Conservation (phyloP, 2,888 invertebrate genomes). For the Palloptera scutellata region DNA sequence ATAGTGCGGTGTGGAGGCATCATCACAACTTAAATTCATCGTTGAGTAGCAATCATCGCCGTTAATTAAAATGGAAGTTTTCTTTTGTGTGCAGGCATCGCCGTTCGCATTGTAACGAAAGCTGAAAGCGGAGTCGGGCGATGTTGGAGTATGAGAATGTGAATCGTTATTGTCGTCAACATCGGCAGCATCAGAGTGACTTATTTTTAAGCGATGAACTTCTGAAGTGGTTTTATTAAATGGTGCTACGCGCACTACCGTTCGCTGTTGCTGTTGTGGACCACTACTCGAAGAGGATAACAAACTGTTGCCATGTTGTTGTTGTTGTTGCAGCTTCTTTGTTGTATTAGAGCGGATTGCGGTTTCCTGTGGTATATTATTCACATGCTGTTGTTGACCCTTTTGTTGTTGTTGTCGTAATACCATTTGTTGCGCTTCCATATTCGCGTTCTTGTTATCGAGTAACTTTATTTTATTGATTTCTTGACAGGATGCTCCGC, state of each 20-base stretch:
- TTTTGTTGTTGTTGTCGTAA: slow-evolving; percentile 9
- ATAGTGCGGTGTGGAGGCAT: slow-evolving; percentile 70
- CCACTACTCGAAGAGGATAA: slow-evolving; percentile 14
- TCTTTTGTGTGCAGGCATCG: slow-evolving; percentile 64
- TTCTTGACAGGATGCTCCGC: slow-evolving; percentile 37
- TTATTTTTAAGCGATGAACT: slow-evolving; percentile 68
- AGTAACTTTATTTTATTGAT: slow-evolving; percentile 33
- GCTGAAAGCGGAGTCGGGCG: slow-evolving; percentile 22
- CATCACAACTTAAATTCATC: slow-evolving; percentile 72
- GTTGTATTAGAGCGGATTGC: slow-evolving; percentile 25
- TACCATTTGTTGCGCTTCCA: slow-evolving; percentile 26
- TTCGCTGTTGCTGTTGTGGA: slow-evolving; percentile 53
- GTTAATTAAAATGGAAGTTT: slow-evolving; percentile 77
- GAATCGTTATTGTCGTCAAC: slow-evolving; percentile 34
- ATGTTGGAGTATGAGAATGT: slow-evolving; percentile 29
- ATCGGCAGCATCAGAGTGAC: slow-evolving; percentile 66
- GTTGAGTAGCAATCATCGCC: slow-evolving; percentile 79
- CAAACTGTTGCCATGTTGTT: slow-evolving; percentile 2
- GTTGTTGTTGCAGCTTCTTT: slow-evolving; percentile 21
- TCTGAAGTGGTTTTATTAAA: slow-evolving; percentile 60
- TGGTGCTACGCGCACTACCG: slow-evolving; percentile 66
- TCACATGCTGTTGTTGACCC: slow-evolving; percentile 9
- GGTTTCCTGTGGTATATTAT: slow-evolving; percentile 10
- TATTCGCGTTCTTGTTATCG: slow-evolving; percentile 32
- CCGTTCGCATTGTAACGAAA: slow-evolving; percentile 35